phyloP scores from a whole-genome alignment of 1,140 invertebrate species.

The Papilio xuthus region DNA sequence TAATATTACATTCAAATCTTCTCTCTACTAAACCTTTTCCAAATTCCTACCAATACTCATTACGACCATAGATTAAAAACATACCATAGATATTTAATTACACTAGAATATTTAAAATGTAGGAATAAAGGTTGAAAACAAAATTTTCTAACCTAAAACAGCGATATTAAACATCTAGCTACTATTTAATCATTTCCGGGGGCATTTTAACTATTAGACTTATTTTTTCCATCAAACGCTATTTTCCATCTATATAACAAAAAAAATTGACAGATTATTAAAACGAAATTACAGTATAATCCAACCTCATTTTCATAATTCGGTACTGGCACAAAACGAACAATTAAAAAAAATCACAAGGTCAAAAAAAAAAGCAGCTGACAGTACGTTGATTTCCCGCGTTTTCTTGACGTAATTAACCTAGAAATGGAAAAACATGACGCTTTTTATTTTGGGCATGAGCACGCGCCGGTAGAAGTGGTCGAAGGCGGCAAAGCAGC shows the following conservation, averaged over 20 bases:
- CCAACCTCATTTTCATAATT: neutral
- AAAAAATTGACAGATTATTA: no score
- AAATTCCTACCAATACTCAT: neutral
- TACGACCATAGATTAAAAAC: constrained; percentile 7
- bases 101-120: neutral
- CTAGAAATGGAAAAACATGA: constrained; percentile 67
- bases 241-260: neutral
- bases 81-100: neutral
- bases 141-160: constrained; percentile 1
- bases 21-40: neutral
- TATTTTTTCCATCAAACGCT: neutral
- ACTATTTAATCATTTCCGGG: neutral
- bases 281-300: neutral
- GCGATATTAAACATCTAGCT: neutral
- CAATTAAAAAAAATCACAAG: neutral
- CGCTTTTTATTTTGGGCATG: constrained; percentile 59
- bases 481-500: constrained; percentile 55
- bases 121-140: neutral
- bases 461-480: constrained; percentile 65
- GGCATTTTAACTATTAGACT: neutral
- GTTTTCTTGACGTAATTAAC: constrained; percentile 34
- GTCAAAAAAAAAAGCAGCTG: neutral
- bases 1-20: neutral
- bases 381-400: neutral
- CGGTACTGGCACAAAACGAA: neutral